Base-by-base conservation (phyloP, 2,888 invertebrate species). In the Allolobophora icterica region DNA sequence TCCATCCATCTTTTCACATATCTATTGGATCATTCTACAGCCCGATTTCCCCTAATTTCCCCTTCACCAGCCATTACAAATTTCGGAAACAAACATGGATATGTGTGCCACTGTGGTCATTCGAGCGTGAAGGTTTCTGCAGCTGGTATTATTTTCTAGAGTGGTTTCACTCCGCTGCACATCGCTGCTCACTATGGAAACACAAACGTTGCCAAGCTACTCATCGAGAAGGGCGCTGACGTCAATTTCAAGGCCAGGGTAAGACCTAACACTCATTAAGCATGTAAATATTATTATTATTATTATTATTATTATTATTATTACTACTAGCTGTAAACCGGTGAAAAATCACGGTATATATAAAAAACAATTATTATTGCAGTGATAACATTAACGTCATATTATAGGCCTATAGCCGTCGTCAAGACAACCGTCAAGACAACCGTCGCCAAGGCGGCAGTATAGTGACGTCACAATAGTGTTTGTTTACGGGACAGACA, bases 171-270 rank as follows among this genome's bases (percentile, higher is more conserved):
- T 33, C 99, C 99, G 24, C 96, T 99, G 91, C 99, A 99, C 96
- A 99, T 99, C 95, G 98, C 99, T 91, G 98, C 99, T n/a, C 99
- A 99, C 96, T 99, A 99, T 95, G 99, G 99, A 93, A 99, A 99
- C 96, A 98, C 98, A 95, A 97, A 98, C 93, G 98, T 99, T 91
- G 99, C 98, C 92, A 97, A 97, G 94, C 96, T 99, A 93, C 97
- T 99, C 91, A 97, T 99, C 92, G 98, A 98, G 93, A 98, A 98
- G 95, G 99, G 99, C 91, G 99, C 99, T 92, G 99, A 99, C 95
- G 99, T 99, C 92, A 99, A 99, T 96, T 99, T 98, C 95, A 97
- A 98, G 93, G 99, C 99, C 38, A 99, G 99, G 96, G 97, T 97
- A 95, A 93, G 94, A 35, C 30, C n/a, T 71, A 13, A 71, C 71